Evolutionary conservation across 2,113 vertebrate species (phyloP).

Genomic region (Tringa solitaria): DNA sequence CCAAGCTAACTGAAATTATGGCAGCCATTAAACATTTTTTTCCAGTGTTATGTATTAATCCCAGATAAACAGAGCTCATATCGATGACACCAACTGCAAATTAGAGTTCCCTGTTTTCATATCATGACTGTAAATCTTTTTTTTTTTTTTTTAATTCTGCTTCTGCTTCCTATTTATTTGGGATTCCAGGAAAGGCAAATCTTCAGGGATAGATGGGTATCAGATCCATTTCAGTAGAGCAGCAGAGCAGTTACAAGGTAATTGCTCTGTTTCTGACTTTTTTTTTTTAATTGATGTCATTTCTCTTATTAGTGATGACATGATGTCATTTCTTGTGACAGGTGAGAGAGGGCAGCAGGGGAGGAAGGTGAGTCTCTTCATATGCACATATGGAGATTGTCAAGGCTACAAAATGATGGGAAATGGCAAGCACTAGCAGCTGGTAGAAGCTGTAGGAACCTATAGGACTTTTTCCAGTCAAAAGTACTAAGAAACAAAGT

Average conservation of each 20-base stretch:
- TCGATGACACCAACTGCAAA: constrained; percentile 9
- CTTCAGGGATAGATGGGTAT: background rate
- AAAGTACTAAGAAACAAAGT: background rate
- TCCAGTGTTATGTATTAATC: constrained; percentile 21
- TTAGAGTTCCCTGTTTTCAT: background rate
- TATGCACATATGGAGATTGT: background rate
- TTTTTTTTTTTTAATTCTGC: background rate
- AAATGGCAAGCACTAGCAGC: background rate
- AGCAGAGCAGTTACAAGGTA: background rate
- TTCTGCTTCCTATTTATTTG: background rate
- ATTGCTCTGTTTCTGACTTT: background rate
- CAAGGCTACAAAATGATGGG: background rate
- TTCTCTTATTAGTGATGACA: too few relatives aligned
- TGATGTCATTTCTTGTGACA: background rate
- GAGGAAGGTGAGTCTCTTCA: background rate
- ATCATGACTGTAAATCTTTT: background rate
- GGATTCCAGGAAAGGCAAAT: background rate
- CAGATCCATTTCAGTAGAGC: background rate
- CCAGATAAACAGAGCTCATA: constrained; percentile 31
- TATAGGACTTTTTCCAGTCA: background rate
- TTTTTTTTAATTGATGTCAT: too few relatives aligned
- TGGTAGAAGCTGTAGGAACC: background rate
- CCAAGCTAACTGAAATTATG: constrained; percentile 35
- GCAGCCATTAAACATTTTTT: background rate
- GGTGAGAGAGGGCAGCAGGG: background rate